These are phyloP conservation scores for Petrolisthes manimaculis DNA, from an alignment of 2,888 invertebrate genomes.

Conservation along the genomic window DNA sequence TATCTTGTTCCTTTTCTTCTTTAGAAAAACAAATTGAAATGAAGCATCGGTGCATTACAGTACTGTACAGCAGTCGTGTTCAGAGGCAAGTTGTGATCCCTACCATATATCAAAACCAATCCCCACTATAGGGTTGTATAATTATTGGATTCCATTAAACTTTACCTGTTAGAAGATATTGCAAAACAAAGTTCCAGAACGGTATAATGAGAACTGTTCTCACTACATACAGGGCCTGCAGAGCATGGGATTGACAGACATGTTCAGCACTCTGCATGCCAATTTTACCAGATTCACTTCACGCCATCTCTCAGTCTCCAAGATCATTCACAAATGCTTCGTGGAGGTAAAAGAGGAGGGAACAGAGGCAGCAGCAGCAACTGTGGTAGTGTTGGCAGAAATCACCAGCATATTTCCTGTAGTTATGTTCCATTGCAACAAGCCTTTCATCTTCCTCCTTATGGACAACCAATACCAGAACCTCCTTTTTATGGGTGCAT, in stretches of 20 bases:
- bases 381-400: constrained; percentile 69
- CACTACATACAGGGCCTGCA: constrained; percentile 25
- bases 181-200: too few species aligned
- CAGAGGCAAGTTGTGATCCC: too few species aligned
- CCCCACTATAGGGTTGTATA: too few species aligned
- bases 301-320: constrained; percentile 75
- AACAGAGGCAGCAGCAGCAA: constrained; percentile 81
- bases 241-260: constrained; percentile 77
- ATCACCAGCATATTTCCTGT: not conserved
- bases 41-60: too few species aligned
- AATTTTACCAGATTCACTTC: constrained; percentile 76
- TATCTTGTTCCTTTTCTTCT: too few species aligned
- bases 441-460: constrained; percentile 67
- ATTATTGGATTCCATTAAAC: too few species aligned
- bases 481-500: constrained; percentile 66
- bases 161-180: too few species aligned
- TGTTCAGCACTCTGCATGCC: constrained; percentile 76
- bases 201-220: too few species aligned
- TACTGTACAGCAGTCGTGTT: too few species aligned
- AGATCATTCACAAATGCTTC: constrained; percentile 85
- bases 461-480: constrained; percentile 63
- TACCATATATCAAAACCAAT: too few species aligned
- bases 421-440: constrained; percentile 61
- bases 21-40: too few species aligned
- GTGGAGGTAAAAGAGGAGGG: constrained; percentile 91